Evolutionary conservation across 2,797 vertebrate genomes (phyloP).

Genomic region (Lemur catta): DNA sequence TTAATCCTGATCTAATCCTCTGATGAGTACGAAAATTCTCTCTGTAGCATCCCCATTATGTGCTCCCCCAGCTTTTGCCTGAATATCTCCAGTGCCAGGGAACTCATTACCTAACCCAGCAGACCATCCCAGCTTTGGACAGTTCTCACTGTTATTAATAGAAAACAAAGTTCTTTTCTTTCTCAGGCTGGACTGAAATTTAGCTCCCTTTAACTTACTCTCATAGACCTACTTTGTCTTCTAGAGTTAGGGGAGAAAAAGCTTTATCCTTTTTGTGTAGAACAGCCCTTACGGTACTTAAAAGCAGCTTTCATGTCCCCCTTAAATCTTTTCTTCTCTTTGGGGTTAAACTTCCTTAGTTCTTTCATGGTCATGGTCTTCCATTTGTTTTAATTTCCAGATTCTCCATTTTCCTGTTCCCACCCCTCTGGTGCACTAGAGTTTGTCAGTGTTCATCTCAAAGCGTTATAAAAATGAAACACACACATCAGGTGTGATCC

Average conservation of each 20-base stretch:
- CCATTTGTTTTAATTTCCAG: not conserved
- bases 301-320: not conserved
- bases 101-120: not conserved
- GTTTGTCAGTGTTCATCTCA: not conserved
- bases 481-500: not conserved
- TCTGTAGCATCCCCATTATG: not conserved
- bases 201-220: not conserved
- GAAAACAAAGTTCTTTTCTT: not conserved
- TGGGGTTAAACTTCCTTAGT: not conserved
- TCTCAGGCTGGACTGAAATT: not conserved
- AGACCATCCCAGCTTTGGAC: not conserved
- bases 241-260: not conserved
- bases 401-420: not conserved
- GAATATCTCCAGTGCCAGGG: not conserved
- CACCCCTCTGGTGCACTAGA: not conserved
- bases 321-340: constrained; percentile 17
- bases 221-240: not conserved
- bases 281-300: not conserved
- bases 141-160: not conserved
- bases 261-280: not conserved
- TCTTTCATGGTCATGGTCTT: not conserved
- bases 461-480: not conserved
- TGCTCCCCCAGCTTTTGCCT: not conserved
- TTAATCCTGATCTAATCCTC: not conserved
- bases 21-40: not conserved